These are phyloP conservation scores for Hyles vespertilio DNA, from an alignment of 1,140 invertebrate species.

Conservation along the genomic window DNA sequence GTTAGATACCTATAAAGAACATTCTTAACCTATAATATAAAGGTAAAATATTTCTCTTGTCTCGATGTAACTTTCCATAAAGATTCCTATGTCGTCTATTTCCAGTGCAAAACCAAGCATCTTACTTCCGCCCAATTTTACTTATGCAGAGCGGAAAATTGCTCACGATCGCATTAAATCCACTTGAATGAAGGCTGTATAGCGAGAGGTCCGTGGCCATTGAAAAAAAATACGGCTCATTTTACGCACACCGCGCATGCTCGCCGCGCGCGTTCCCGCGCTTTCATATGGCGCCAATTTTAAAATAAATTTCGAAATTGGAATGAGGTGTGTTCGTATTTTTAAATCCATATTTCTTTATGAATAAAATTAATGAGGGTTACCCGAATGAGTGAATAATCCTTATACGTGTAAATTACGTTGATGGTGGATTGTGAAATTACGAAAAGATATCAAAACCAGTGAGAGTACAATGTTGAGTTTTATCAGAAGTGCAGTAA, in stretches of 20 bases:
- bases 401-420: not conserved
- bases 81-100: too few species aligned
- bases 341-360: not conserved
- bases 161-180: conserved; percentile 30
- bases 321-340: not conserved
- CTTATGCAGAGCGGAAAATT: conserved; percentile 33
- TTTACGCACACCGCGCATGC: conserved; percentile 42
- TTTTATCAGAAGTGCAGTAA: conserved; percentile 27
- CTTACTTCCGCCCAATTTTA: conserved; percentile 12
- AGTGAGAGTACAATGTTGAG: conserved; percentile 13
- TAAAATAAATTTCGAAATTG: not conserved
- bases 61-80: not conserved
- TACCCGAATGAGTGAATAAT: not conserved
- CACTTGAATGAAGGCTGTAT: conserved; percentile 30
- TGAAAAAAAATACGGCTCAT: conserved; percentile 34
- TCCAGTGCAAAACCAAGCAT: not conserved
- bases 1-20: not conserved
- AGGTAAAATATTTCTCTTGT: not conserved
- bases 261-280: conserved; percentile 37
- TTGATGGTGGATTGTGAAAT: too few species aligned
- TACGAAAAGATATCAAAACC: not conserved
- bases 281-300: conserved; percentile 29
- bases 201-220: conserved; percentile 30
- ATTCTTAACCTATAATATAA: not conserved
- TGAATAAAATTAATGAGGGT: not conserved